Evolutionary conservation across 30 jellyfish, hydroid and myxozoan species (phyloP).

Genomic region (Hydra vulgaris): DNA sequence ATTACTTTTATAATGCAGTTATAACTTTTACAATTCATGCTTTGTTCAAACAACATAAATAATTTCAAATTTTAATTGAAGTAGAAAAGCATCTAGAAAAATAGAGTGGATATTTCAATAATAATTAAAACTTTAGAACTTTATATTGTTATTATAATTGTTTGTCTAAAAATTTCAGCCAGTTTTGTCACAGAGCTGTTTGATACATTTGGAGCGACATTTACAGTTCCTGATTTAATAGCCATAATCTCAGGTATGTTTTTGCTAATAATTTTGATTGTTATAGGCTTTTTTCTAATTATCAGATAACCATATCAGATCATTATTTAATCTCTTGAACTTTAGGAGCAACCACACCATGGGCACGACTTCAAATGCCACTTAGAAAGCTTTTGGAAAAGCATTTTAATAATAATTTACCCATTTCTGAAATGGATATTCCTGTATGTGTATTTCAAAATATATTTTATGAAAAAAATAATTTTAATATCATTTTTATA

Average conservation of each 20-base stretch:
- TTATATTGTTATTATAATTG: too few relatives aligned
- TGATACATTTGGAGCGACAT: slow-evolving; percentile 28
- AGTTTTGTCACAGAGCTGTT: slow-evolving; percentile 38
- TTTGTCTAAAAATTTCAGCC: too few relatives aligned
- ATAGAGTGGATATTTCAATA: too few relatives aligned
- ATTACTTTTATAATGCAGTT: too few relatives aligned
- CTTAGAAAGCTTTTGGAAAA: slow-evolving; percentile 38
- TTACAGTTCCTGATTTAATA: slow-evolving; percentile 37
- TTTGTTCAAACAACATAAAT: too few relatives aligned
- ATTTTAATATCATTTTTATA: too few relatives aligned
- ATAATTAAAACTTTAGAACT: too few relatives aligned
- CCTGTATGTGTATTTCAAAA: slow-evolving; percentile 5
- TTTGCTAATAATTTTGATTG: background rate
- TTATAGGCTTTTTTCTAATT: background rate
- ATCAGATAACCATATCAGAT: background rate
- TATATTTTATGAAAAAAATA: too few relatives aligned
- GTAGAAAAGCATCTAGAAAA: too few relatives aligned
- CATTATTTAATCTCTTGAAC: too few relatives aligned
- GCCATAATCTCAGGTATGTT: slow-evolving; percentile 46
- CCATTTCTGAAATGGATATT: slow-evolving; percentile 14
- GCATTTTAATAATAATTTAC: slow-evolving; percentile 37
- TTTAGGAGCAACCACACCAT: slow-evolving; percentile 18
- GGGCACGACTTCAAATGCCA: slow-evolving; percentile 44
- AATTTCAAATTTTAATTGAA: too few relatives aligned
- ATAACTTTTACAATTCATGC: too few relatives aligned